These are phyloP conservation scores for Eupithecia inturbata DNA, from an alignment of 2,888 invertebrate genomes.

Conservation along the genomic window DNA sequence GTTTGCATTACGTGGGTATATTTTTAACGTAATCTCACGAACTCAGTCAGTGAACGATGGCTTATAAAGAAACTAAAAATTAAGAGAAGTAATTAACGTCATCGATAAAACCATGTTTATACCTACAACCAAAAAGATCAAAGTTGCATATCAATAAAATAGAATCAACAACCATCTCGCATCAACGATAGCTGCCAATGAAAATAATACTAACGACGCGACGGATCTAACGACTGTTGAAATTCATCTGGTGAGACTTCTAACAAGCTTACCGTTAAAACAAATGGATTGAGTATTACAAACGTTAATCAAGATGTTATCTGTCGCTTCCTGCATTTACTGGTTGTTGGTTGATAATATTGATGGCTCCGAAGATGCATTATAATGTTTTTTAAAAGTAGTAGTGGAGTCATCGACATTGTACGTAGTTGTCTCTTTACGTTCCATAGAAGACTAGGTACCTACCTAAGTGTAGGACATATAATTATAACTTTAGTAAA, in stretches of 20 bases:
- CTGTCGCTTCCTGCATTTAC: slow-evolving; percentile 55
- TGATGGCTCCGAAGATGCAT: slow-evolving; percentile 14
- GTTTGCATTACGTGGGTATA: background rate
- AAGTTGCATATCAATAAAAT: slow-evolving; percentile 5
- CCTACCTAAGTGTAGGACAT: no score
- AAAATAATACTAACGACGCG: slow-evolving; percentile 53
- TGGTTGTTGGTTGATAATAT: slow-evolving; percentile 22
- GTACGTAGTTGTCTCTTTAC: background rate
- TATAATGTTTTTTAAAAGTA: slow-evolving; percentile 17
- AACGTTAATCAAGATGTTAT: slow-evolving; percentile 63
- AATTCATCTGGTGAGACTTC: slow-evolving; percentile 55
- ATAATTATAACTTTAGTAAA: no score
- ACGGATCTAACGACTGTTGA: slow-evolving; percentile 63
- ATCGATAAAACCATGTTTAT: background rate
- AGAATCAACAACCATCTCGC: slow-evolving; percentile 11
- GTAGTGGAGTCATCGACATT: background rate
- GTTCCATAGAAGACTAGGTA: background rate
- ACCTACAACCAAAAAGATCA: background rate
- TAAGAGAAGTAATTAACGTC: background rate
- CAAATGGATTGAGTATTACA: slow-evolving; percentile 57
- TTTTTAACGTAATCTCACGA: background rate
- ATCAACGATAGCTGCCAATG: slow-evolving; percentile 15
- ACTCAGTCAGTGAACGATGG: background rate
- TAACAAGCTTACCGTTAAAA: slow-evolving; percentile 49
- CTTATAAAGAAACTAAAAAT: background rate